Conservation (phyloP, 2,888 invertebrate genomes). For the Heliconius charithonia region DNA sequence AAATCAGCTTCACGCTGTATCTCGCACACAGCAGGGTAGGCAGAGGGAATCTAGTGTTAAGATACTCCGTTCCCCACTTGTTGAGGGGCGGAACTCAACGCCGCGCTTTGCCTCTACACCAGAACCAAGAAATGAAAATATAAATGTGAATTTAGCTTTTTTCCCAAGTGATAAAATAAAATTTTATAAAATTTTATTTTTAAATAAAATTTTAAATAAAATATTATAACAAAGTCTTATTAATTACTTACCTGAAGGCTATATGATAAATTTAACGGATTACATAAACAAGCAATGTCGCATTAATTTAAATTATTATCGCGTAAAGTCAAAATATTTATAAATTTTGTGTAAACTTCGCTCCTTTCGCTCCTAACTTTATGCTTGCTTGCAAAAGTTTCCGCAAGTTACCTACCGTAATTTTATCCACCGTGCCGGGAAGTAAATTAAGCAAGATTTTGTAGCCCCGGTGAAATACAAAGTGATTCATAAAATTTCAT, state of each 20-base stretch:
- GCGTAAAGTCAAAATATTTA: constrained; percentile 33
- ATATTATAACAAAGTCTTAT: not conserved
- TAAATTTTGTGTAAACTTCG: constrained; percentile 38
- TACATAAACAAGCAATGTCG: constrained; percentile 31
- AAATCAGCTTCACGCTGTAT: too few relatives aligned
- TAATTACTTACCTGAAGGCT: not conserved
- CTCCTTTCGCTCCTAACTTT: constrained; percentile 31
- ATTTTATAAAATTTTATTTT: too few relatives aligned
- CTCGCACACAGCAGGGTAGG: too few relatives aligned
- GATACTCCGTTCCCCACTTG: too few relatives aligned
- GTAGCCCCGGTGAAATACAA: constrained; percentile 12
- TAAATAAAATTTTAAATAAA: not conserved
- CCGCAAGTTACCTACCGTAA: constrained; percentile 33
- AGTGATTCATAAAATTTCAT: constrained; percentile 21
- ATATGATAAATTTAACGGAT: constrained; percentile 19
- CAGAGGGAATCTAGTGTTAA: too few relatives aligned
- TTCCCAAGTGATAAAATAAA: too few relatives aligned
- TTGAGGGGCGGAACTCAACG: too few relatives aligned
- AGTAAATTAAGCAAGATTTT: constrained; percentile 37
- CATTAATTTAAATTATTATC: constrained; percentile 36
- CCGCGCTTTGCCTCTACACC: too few relatives aligned
- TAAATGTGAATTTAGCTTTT: too few relatives aligned
- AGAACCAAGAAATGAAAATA: too few relatives aligned
- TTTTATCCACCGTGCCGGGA: constrained; percentile 29
- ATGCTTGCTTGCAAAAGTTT: constrained; percentile 38